Percentiles rank a stretch among this genome's conserved stretches.
Evolutionary conservation across 2,888 invertebrate species (phyloP).

Genomic region (Nomada fabriciana): DNA sequence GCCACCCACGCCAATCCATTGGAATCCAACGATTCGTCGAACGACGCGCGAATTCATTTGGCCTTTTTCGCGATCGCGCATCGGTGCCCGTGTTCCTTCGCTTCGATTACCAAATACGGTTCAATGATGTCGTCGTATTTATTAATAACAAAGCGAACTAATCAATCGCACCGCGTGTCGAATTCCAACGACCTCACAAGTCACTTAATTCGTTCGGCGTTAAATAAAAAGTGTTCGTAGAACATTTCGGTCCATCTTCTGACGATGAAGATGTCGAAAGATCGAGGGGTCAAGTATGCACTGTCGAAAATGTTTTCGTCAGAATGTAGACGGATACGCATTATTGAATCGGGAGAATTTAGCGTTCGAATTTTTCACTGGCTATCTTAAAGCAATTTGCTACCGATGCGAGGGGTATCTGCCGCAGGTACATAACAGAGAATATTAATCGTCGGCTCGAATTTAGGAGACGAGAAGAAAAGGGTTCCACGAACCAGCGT

Average conservation of each 20-base stretch:
- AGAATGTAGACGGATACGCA: too few species aligned
- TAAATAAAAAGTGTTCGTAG: constrained; percentile 36
- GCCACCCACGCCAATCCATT: constrained; percentile 43
- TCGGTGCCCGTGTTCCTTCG: neutral
- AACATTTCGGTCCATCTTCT: constrained; percentile 39
- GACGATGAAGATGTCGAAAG: constrained; percentile 58
- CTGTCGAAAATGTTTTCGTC: neutral
- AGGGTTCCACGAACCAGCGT: constrained; percentile 40
- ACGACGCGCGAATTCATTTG: constrained; percentile 30
- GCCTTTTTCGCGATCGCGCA: neutral
- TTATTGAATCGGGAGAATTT: constrained; percentile 12
- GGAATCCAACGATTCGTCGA: constrained; percentile 52
- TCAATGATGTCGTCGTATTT: constrained; percentile 52
- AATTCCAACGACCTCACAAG: neutral
- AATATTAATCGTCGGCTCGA: constrained; percentile 63
- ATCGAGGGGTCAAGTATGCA: constrained; percentile 6
- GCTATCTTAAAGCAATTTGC: constrained; percentile 11
- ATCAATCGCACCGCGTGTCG: constrained; percentile 54
- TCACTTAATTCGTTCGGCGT: constrained; percentile 29
- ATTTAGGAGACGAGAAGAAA: constrained; percentile 32
- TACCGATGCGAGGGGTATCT: neutral
- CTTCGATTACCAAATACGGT: neutral
- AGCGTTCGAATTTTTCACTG: constrained; percentile 25
- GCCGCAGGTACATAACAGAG: constrained; percentile 16
- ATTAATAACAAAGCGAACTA: constrained; percentile 62